Evolutionary conservation across 1,140 invertebrate species (phyloP), one percentile per base, ranked within the genome.

Genomic region (Drosophila simulans): DNA sequence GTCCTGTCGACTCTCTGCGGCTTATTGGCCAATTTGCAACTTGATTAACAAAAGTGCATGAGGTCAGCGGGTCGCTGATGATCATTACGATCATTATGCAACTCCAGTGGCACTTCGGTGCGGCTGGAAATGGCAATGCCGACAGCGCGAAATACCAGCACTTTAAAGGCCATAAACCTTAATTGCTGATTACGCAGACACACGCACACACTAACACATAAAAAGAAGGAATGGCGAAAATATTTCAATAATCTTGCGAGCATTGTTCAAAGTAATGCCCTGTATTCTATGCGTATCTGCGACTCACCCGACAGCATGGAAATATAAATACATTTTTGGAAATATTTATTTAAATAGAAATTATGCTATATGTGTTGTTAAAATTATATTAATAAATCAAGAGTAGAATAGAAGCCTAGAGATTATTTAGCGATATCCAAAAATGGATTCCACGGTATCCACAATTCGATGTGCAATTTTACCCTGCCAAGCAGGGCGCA

Each of bases 11-110:
- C 81, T 65, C 51, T 62, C 73, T 77, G 82, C 52, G 73, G 68
- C 66, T 85, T 81, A 70, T 77, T 81, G 82, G 82, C 57, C 78
- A 86, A 86, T 85, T 85, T 85, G 74, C 69, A 75, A 85, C 78
- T 85, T 85, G 73, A 85, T 85, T 78, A 85, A 80, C 78, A 64
- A 66, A 57, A 77, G 66, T 79, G 68, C 76, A 66, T 74, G 55
- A 40, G 59, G 43, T 56, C 51, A 48, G 43, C 43, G 42, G 27
- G 39, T 34, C n/a, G 55, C 27, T 39, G 51, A 45, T 63, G 58
- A 68, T 65, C 31, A 65, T 45, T 35, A 64, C 20, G 12, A 10
- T 58, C 22, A 56, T 64, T 68, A 55, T 22, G 46, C 31, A n/a
- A 13, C 31, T n/a, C 20, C 58, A 40, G 42, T 25, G 53, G 46